Conservation (phyloP, 2,113 vertebrate genomes). For the Elachura formosa region DNA sequence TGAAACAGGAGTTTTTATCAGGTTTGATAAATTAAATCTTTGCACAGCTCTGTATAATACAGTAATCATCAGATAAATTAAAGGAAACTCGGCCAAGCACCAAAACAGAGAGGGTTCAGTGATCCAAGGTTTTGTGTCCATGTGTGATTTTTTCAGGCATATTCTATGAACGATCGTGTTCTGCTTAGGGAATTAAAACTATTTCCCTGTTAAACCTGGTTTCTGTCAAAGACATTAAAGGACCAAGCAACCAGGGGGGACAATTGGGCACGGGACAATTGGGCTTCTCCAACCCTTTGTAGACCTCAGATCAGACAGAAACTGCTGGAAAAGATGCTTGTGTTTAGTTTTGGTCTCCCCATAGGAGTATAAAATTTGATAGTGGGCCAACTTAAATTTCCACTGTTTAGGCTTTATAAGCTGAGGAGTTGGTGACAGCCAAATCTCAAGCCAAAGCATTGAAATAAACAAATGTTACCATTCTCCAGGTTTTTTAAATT, state of each 20-base stretch:
- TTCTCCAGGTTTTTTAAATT: neutral
- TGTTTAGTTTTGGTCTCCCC: neutral
- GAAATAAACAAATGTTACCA: neutral
- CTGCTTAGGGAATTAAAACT: neutral
- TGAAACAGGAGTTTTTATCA: neutral
- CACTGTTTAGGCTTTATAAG: neutral
- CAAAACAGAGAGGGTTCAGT: rapidly evolving
- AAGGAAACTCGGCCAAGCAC: neutral
- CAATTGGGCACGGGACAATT: rapidly evolving
- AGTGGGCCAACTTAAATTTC: neutral
- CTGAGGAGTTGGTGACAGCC: neutral
- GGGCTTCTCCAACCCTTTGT: neutral
- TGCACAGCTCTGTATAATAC: neutral
- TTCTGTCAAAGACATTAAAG: rapidly evolving
- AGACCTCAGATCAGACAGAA: neutral
- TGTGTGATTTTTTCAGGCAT: neutral
- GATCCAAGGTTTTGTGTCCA: rapidly evolving
- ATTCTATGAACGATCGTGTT: neutral
- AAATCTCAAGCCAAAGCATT: neutral
- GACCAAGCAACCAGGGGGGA: neutral
- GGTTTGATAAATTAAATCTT: neutral
- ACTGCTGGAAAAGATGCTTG: neutral
- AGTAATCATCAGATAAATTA: neutral
- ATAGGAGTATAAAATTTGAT: neutral
- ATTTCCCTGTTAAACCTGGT: neutral